phyloP scores from a whole-genome alignment of 2,888 invertebrate species.

The Thymelicus sylvestris region DNA sequence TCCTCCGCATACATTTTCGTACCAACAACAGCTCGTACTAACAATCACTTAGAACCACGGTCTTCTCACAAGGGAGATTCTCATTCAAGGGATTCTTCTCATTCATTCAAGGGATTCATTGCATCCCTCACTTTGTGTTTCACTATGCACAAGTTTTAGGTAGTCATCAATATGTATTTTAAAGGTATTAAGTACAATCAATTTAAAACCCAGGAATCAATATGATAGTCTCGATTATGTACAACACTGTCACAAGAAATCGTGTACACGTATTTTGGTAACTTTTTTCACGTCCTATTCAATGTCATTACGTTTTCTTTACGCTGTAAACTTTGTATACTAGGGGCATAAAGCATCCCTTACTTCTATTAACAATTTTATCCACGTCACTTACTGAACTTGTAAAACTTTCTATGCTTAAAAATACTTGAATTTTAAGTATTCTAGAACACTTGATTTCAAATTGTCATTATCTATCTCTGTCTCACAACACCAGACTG shows the following conservation, averaged over 20 bases:
- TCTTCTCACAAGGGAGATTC: background rate
- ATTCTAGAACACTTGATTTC: background rate
- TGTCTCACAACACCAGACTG: background rate
- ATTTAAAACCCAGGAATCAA: too few relatives aligned
- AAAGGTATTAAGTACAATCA: too few relatives aligned
- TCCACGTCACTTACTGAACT: background rate
- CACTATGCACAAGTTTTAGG: too few relatives aligned
- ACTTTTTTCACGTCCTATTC: background rate
- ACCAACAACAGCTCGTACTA: background rate
- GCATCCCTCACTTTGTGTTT: background rate
- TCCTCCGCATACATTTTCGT: constrained; percentile 58
- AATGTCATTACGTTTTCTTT: constrained; percentile 1
- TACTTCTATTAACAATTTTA: background rate
- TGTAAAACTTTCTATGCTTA: too few relatives aligned
- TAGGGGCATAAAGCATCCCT: background rate
- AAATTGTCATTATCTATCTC: background rate
- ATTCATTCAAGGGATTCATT: background rate
- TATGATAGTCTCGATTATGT: too few relatives aligned
- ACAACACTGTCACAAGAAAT: background rate
- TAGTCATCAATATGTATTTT: too few relatives aligned
- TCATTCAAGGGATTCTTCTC: background rate
- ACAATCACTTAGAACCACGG: background rate
- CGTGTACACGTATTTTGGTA: background rate
- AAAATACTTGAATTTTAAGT: background rate
- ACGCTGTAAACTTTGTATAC: background rate